Percentiles rank a stretch among this genome's conserved stretches.
Conservation (phyloP, 1,140 invertebrate species). For the Zaprionus capensis region DNA sequence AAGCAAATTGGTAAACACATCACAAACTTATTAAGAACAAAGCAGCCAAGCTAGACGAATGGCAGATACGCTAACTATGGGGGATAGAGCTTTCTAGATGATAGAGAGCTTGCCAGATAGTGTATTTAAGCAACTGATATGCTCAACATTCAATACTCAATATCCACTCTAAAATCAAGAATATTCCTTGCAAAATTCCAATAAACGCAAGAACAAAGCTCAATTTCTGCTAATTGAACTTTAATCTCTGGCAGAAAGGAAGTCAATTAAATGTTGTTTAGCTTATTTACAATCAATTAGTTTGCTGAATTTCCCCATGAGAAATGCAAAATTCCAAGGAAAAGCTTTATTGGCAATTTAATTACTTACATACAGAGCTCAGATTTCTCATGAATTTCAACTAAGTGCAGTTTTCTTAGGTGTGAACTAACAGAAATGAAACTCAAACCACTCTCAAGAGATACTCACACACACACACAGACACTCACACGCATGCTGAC, state of each 20-base stretch:
- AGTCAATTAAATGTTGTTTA: conserved; percentile 1
- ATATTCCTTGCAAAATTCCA: not conserved
- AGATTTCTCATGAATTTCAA: not conserved
- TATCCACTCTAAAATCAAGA: not conserved
- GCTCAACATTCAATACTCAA: too few species aligned
- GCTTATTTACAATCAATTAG: not conserved
- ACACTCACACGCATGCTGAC: not conserved
- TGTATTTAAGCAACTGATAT: too few species aligned
- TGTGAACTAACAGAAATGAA: not conserved
- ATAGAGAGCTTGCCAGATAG: too few species aligned
- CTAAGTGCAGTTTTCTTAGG: not conserved
- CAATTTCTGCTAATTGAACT: not conserved
- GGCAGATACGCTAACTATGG: not conserved
- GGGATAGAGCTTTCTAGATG: too few species aligned
- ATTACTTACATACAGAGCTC: not conserved
- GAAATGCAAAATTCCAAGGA: not conserved
- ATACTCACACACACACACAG: not conserved
- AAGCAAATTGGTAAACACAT: conserved; percentile 17
- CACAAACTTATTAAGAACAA: conserved; percentile 6
- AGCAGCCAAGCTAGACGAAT: not conserved
- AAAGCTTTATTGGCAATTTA: conserved; percentile 1
- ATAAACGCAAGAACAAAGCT: not conserved
- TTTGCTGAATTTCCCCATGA: not conserved
- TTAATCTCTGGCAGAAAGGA: conserved; percentile 2
- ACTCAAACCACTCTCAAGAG: not conserved